Base-by-base conservation (phyloP, 2,113 vertebrate genomes). In the Egretta garzetta region DNA sequence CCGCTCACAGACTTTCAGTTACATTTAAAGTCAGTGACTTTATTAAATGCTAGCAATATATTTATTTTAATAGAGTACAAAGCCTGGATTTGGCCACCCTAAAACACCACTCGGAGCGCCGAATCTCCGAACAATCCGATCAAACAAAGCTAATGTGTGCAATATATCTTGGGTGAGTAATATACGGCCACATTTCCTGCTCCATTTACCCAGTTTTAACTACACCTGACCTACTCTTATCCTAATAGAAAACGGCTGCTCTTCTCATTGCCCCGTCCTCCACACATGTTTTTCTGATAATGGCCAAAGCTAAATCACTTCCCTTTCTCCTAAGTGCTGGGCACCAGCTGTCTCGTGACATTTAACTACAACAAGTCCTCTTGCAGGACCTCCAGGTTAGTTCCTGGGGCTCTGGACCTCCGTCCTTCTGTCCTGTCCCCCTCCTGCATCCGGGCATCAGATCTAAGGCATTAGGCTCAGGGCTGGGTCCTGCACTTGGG, bases 211-310 rank as follows among this genome's bases (percentile, higher is more conserved):
- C 94, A 94, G 92, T 95, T 95, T 97, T 96, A 97, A 96, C 93
- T 96, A 96, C 93, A 93, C 92, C 96, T 95, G 96, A 97, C 94
- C 97, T 90, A 82, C 90, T 94, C 97, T 96, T 93, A 86, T 89
- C 87, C 96, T 97, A 97, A 97, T 97, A 93, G 94, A 85, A 97
- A 97, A 88, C 96, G 89, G 94, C 93, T 96, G 96, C 90, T 95
- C 92, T 88, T 93, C 94, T 81, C 94, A 68, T 75, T 60, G 92
- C 83, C 88, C 72, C 3, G 18, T 95, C 89, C 95, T 91, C 92
- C 56, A 33, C 94, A 97, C 92, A 95, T 82, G 92, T 95, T 95
- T 95, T 96, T 95, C 83, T 90, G 92, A 88, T 97, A 96, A 97
- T 64, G 76, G 86, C 73, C 93, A 86, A 96, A 88, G 74, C 93